Evolutionary conservation across 2,113 vertebrate genomes (phyloP).

Genomic region (Grammomys dolichurus): DNA sequence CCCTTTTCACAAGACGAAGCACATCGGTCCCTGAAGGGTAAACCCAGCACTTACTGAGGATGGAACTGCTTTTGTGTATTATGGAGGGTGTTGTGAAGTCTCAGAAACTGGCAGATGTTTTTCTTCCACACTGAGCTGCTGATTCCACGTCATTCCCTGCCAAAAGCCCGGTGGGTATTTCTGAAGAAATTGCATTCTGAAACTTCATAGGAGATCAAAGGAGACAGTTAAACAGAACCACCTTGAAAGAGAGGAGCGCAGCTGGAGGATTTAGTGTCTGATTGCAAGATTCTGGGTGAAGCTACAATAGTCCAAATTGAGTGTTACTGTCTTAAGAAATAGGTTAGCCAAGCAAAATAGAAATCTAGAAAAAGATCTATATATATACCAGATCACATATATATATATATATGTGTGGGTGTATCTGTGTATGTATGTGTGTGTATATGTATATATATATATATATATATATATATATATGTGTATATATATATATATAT

Average conservation of each 20-base stretch:
- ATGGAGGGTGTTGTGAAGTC: background rate
- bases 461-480: no score
- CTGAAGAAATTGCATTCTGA: background rate
- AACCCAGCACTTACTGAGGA: background rate
- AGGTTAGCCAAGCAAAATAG: background rate
- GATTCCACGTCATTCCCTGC: background rate
- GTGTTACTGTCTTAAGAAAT: background rate
- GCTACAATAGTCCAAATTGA: background rate
- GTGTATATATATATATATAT: no score
- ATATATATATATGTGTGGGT: no score
- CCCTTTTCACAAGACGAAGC: background rate
- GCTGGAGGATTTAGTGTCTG: background rate
- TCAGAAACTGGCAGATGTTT: background rate
- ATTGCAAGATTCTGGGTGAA: background rate
- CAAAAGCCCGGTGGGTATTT: background rate
- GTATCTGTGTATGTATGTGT: no score
- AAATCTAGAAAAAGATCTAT: background rate
- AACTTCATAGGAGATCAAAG: background rate
- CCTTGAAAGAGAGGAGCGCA: background rate
- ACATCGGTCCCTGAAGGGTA: background rate
- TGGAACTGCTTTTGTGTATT: background rate
- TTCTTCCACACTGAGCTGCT: background rate
- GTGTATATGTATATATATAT: no score
- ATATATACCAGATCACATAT: background rate
- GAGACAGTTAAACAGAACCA: background rate